Base-by-base conservation (phyloP, 2,113 vertebrate genomes). In the Chionomys nivalis region DNA sequence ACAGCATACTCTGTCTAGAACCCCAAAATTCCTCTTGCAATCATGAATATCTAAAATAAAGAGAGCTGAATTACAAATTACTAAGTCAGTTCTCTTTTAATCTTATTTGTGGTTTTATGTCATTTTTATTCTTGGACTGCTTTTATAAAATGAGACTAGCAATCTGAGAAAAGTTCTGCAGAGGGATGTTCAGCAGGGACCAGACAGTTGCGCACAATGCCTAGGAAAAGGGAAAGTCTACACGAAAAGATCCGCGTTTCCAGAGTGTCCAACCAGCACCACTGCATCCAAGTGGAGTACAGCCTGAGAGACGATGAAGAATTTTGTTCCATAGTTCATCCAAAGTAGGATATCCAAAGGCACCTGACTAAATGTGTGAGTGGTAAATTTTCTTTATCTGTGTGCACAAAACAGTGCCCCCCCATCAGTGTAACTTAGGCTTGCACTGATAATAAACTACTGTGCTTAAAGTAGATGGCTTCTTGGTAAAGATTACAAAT, bases 291-390 rank as follows among this genome's bases (percentile, higher is more conserved):
- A 82, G 85, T 47, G 75, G 13, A 82, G 79, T 58, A 81, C 79
- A 95, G 95, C 96, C 95, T 90, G 92, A 97, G 83, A 52, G 39
- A 90, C n/a, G 7, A 87, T 12, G 10, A 11, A 47, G 19, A 24
- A 65, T 58, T 83, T 77, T 83, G 63, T n/a, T 89, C 36, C 52
- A 2, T 68, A 93, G 94, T 93, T 94, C 94, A 96, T 97, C 97
- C 97, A 95, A 96, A 96, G 94, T 87, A 85, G 96, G 96, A 97
- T 97, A 97, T 85, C 63, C 96, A 96, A 97, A 97, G 94, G 42
- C 33, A 91, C 28, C 28, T 75, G 16, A n/a, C 81, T 90, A 77
- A 89, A 89, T 82, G 44, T 94, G 49, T 72, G n/a, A 94, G 70
- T 81, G 13, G 44, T 39, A 88, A 87, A 70, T 85, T 85, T 91